These are phyloP conservation scores for Oscheius myriophilus DNA, from an alignment of 2,888 invertebrate species.

Conservation along the genomic window DNA sequence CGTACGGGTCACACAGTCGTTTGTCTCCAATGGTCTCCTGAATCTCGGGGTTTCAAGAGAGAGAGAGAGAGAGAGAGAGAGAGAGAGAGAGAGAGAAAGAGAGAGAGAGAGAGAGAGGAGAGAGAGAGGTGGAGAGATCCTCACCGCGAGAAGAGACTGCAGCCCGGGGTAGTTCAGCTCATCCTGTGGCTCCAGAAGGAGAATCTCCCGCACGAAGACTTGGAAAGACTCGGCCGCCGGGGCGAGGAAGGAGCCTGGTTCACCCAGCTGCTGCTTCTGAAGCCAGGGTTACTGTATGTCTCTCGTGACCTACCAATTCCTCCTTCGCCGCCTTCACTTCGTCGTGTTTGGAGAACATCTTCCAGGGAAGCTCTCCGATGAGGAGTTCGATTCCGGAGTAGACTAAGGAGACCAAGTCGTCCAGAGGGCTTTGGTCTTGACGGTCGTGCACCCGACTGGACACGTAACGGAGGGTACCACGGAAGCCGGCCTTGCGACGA, in stretches of 20 bases:
- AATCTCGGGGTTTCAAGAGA: background rate
- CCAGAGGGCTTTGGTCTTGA: slow-evolving; percentile 49
- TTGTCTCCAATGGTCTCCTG: slow-evolving; percentile 48
- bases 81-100: no score
- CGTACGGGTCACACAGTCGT: slow-evolving; percentile 49
- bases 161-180: slow-evolving; percentile 52
- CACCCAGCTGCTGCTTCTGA: slow-evolving; percentile 5
- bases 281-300: background rate
- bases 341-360: slow-evolving; percentile 24
- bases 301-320: slow-evolving; percentile 36
- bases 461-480: slow-evolving; percentile 63
- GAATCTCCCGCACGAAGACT: slow-evolving; percentile 44
- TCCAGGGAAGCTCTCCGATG: slow-evolving; percentile 52
- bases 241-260: background rate
- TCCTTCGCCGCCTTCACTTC: slow-evolving; percentile 48
- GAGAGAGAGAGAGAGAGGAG: no score
- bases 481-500: slow-evolving; percentile 46
- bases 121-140: background rate
- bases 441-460: slow-evolving; percentile 53
- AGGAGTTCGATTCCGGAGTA: slow-evolving; percentile 51
- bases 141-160: slow-evolving; percentile 35
- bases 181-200: slow-evolving; percentile 40
- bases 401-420: slow-evolving; percentile 51
- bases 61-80: background rate
- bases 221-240: slow-evolving; percentile 3